These are phyloP conservation scores for Nesometra sesokonis DNA, from an alignment of 35 echinoderm and acorn worm genomes.

Conservation along the genomic window DNA sequence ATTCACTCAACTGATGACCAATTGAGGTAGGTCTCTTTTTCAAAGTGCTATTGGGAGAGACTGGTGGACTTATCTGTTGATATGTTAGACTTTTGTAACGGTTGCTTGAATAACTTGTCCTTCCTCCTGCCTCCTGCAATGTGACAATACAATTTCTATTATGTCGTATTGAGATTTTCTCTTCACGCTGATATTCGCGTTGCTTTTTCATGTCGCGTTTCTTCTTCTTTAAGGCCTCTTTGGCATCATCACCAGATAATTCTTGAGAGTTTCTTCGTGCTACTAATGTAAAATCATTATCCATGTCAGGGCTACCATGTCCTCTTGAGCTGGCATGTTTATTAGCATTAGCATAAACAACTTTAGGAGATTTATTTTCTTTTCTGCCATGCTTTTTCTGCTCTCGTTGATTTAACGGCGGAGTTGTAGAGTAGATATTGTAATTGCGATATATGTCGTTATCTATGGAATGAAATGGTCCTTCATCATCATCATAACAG, in stretches of 20 bases:
- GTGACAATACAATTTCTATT: conserved; percentile 5
- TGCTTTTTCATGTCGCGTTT: conserved; percentile 18
- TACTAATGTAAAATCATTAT: conserved; percentile 3
- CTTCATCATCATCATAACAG: neutral
- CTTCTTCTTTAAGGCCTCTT: conserved; percentile 24
- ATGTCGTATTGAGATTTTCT: conserved; percentile 30
- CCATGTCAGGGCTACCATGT: neutral
- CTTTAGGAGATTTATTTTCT: neutral
- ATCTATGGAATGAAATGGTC: neutral
- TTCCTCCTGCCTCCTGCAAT: neutral
- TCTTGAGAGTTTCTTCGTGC: neutral
- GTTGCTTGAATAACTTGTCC: conserved; percentile 26
- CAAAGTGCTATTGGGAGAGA: conserved; percentile 5
- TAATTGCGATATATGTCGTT: neutral
- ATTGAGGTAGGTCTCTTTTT: conserved; percentile 31
- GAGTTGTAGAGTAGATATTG: conserved; percentile 20
- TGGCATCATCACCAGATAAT: neutral
- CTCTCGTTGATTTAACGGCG: conserved; percentile 41
- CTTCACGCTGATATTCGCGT: conserved; percentile 33
- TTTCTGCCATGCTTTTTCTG: conserved; percentile 9
- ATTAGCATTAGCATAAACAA: neutral
- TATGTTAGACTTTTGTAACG: conserved; percentile 48
- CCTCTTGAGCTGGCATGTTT: neutral
- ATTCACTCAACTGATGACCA: conserved; percentile 4
- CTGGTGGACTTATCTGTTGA: conserved; percentile 35